These are phyloP conservation scores for Actinernus sp. DNA, from an alignment of 92 coral and sea anemone species.

Conservation along the genomic window DNA sequence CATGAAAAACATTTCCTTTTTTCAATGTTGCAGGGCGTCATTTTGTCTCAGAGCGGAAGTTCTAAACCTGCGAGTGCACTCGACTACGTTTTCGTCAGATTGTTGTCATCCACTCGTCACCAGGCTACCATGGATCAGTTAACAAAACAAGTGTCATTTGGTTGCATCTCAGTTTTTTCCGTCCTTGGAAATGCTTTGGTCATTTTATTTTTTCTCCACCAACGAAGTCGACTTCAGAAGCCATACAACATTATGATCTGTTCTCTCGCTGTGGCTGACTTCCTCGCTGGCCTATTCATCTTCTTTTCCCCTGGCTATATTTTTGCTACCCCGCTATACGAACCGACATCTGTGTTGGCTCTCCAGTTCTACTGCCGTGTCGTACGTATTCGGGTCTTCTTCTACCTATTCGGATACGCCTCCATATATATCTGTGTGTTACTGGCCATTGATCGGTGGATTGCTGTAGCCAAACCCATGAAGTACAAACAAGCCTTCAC, in stretches of 20 bases:
- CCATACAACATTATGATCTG: constrained; percentile 77
- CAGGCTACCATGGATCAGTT: no score
- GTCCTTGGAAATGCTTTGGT: constrained; percentile 71
- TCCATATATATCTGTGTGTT: constrained; percentile 69
- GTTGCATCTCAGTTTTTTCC: constrained; percentile 65
- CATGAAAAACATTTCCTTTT: no score
- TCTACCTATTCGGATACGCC: constrained; percentile 73
- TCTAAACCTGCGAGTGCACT: no score
- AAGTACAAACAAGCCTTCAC: constrained; percentile 50
- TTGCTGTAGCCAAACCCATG: constrained; percentile 69
- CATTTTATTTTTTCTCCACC: constrained; percentile 48
- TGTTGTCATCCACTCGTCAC: no score
- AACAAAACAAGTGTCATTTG: constrained; percentile 52
- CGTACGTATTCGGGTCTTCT: constrained; percentile 51
- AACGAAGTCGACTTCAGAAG: constrained; percentile 57
- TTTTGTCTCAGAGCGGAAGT: no score
- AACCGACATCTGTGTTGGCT: constrained; percentile 42
- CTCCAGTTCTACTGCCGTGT: constrained; percentile 66
- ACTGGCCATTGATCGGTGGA: constrained; percentile 84
- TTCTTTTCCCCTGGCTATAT: constrained; percentile 66
- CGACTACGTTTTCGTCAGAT: no score
- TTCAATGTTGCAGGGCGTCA: no score
- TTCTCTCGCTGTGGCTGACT: constrained; percentile 78
- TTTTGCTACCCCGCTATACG: constrained; percentile 36
- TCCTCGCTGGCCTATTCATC: constrained; percentile 70